phyloP scores from a whole-genome alignment of 2,113 vertebrate genomes.

The Pogonocichla stellata region DNA sequence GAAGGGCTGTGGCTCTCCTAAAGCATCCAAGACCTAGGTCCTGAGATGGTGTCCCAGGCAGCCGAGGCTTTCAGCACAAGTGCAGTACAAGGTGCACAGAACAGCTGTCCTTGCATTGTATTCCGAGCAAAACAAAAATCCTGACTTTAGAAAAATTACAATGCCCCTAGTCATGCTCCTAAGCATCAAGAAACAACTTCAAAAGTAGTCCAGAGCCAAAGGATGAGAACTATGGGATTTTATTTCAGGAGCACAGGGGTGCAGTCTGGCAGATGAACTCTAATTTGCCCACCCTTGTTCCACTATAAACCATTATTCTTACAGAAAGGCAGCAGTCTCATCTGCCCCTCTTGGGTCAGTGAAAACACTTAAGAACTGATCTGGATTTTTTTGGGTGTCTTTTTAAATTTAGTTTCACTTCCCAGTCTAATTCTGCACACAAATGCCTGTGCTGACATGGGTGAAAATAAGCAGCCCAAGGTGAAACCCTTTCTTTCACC shows the following conservation, averaged over 20 bases:
- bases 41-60: background rate
- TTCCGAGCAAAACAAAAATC: background rate
- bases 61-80: background rate
- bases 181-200: background rate
- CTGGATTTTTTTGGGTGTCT: background rate
- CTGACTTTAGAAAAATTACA: background rate
- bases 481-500: background rate
- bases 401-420: background rate
- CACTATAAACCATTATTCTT: background rate
- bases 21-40: background rate
- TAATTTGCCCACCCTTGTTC: background rate
- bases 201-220: background rate
- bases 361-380: background rate
- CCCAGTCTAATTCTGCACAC: background rate
- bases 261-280: background rate
- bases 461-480: slow-evolving; percentile 22
- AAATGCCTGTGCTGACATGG: background rate
- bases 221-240: background rate
- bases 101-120: fast-evolving
- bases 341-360: background rate
- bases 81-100: background rate
- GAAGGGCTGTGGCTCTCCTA: background rate
- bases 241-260: background rate
- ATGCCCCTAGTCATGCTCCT: background rate
- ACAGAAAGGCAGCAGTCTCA: background rate